phyloP scores from a whole-genome alignment of 2,113 vertebrate genomes.

The Pipra filicauda region DNA sequence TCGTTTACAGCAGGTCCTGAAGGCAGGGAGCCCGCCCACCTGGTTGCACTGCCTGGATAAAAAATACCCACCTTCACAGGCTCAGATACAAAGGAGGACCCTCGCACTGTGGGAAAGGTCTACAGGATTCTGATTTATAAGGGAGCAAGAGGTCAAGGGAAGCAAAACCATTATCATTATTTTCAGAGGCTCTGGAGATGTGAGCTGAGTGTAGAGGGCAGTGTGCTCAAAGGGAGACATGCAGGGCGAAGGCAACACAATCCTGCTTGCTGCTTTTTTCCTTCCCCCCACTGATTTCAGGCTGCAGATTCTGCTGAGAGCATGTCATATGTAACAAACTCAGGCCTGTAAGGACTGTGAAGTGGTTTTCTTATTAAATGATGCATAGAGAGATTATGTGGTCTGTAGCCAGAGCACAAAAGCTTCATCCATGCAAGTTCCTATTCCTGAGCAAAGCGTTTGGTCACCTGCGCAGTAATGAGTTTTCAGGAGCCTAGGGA shows the following conservation, averaged over 20 bases:
- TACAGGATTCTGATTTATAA: conserved; percentile 68
- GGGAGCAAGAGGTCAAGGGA: conserved; percentile 58
- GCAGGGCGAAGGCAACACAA: not conserved
- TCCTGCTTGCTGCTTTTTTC: not conserved
- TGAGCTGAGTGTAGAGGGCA: conserved; percentile 54
- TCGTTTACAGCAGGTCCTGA: not conserved
- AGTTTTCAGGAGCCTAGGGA: not conserved
- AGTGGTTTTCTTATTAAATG: conserved; percentile 54
- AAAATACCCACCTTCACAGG: conserved; percentile 14
- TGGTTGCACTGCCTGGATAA: conserved; percentile 7
- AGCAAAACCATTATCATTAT: conserved; percentile 64
- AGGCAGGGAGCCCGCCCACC: not conserved
- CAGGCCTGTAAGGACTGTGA: not conserved
- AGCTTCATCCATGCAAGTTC: not conserved
- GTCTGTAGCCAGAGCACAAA: not conserved
- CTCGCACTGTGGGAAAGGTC: conserved; percentile 41
- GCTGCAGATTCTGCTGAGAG: conserved; percentile 1
- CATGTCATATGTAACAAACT: not conserved
- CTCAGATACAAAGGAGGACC: not conserved
- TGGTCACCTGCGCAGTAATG: not conserved
- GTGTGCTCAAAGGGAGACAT: conserved; percentile 40
- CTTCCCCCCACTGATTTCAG: not conserved
- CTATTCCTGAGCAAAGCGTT: not conserved
- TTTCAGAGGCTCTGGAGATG: conserved; percentile 59
- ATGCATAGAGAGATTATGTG: conserved; percentile 35